Conservation (phyloP, 2,113 vertebrate species). For the Embiotoca jacksoni region DNA sequence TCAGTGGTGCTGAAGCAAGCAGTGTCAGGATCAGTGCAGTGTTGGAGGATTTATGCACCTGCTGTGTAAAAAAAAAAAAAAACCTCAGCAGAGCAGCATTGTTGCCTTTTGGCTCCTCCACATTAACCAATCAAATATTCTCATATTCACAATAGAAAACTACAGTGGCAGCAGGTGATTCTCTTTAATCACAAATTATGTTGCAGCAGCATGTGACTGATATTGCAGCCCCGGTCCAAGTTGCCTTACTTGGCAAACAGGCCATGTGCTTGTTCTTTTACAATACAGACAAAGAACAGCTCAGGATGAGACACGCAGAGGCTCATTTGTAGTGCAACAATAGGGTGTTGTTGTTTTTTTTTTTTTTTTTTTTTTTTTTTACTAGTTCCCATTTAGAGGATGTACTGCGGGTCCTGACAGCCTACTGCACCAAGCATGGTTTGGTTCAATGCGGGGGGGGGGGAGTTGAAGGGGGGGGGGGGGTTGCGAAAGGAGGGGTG, state of each 20-base stretch:
- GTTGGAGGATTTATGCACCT: conserved; percentile 22
- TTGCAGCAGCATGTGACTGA: neutral
- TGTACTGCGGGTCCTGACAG: conserved; percentile 82
- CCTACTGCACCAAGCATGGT: conserved; percentile 83
- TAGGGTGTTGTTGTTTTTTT: neutral
- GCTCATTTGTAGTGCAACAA: conserved; percentile 21
- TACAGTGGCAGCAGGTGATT: neutral
- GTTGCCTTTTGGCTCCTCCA: neutral
- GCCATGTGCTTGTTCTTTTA: conserved; percentile 13
- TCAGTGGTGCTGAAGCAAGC: conserved; percentile 61
- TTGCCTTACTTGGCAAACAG: conserved; percentile 19
- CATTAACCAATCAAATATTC: conserved; percentile 9
- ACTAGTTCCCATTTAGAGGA: conserved; percentile 49
- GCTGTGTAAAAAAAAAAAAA: conserved; percentile 23
- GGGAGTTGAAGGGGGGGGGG: conserved; percentile 68
- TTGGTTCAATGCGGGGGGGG: conserved; percentile 81
- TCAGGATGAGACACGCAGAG: neutral
- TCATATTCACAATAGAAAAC: neutral
- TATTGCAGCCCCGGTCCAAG: conserved; percentile 6
- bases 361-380: neutral
- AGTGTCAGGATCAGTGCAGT: conserved; percentile 48
- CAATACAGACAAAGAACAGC: neutral
- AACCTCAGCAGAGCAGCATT: neutral
- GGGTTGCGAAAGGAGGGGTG: conserved; percentile 58
- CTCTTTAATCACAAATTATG: neutral